Percentiles rank a stretch among this genome's conserved stretches.
phyloP scores from a whole-genome alignment of 2,888 invertebrate species.

The Aleiodes alternator region DNA sequence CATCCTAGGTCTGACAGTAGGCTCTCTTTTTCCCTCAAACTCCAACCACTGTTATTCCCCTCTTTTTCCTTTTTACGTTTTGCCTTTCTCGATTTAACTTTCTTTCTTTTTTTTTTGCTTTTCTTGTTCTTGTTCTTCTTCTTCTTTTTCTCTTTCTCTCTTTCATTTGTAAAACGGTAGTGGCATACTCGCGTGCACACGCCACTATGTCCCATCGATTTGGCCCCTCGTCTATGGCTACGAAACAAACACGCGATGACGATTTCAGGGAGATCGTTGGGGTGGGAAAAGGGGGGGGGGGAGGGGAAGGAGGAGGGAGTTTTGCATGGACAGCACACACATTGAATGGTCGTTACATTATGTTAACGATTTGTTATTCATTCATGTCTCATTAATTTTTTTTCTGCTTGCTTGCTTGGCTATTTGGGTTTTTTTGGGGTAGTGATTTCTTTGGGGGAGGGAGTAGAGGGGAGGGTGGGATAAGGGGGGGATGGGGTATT shows the following conservation, averaged over 20 bases:
- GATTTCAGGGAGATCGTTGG: slow-evolving; percentile 2
- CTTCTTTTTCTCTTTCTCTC: neutral
- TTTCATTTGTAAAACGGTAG: slow-evolving; percentile 14
- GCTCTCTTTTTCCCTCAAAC: slow-evolving; percentile 6
- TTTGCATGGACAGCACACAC: no score
- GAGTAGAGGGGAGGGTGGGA: no score
- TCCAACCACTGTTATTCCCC: slow-evolving; percentile 8
- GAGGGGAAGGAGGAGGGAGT: no score
- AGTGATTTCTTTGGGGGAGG: no score
- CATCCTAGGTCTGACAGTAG: slow-evolving; percentile 20
- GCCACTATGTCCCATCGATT: slow-evolving; percentile 30
- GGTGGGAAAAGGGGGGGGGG: no score
- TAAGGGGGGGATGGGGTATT: no score
- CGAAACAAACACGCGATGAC: slow-evolving; percentile 30
- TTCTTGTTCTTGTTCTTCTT: no score
- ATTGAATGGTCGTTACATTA: no score
- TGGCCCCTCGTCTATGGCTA: slow-evolving; percentile 1
- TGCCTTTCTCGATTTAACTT: neutral
- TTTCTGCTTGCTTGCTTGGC: no score
- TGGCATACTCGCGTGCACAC: slow-evolving; percentile 12
- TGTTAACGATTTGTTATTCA: no score
- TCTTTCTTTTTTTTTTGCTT: neutral
- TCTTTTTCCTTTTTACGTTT: neutral
- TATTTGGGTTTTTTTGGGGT: no score
- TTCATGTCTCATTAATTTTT: no score